Evolutionary conservation across 2,797 vertebrate genomes (phyloP), one percentile per base, ranked within the genome.

Genomic region (Leuciscus waleckii): DNA sequence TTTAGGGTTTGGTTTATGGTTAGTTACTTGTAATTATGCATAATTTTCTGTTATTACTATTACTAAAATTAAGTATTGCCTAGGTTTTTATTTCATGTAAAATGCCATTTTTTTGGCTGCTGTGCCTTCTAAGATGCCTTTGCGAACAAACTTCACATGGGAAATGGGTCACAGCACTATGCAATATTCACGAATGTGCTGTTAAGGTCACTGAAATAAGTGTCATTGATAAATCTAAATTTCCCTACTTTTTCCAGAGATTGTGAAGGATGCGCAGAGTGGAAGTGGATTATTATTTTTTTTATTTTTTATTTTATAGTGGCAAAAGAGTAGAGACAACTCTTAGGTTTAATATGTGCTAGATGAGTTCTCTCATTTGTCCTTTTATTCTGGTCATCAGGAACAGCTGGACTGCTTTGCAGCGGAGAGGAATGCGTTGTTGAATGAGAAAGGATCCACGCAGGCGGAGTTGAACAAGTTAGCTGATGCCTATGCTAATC

Each of bases 391-490:
- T 86, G 82, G 76, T 77, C 43, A 85, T 51, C 92, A 99, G 98
- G 95, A 96, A 89, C 98, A 99, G 92, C 92, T 99, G 32, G 96
- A 99, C 82, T 94, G 95, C 0, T 99, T 97, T 91, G 97, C 98
- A 81, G 97, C 95, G 1, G 97, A 99, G 91, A 96, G 95, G 86
- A 94, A 95, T 39, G 95, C 92, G 0, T 93, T 99, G 2, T 88
- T 99, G 79, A 97, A 94, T 69, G 96, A 98, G 90, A 97, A 97
- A 0, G 97, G 97, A 43, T 95, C 93, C 6, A 96, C 97, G 78
- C 97, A 99, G 91, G 97, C 97, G 56, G 96, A 99, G 89, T 88
- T 99, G 46, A 97, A 95, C 92, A 97, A 96, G 89, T 83, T 99
- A 68, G 95, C 97, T 0, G 94, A 96, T 13, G 97, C 97, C 0